Evolutionary conservation across 2,797 vertebrate species (phyloP).

Genomic region (Liasis olivaceus): DNA sequence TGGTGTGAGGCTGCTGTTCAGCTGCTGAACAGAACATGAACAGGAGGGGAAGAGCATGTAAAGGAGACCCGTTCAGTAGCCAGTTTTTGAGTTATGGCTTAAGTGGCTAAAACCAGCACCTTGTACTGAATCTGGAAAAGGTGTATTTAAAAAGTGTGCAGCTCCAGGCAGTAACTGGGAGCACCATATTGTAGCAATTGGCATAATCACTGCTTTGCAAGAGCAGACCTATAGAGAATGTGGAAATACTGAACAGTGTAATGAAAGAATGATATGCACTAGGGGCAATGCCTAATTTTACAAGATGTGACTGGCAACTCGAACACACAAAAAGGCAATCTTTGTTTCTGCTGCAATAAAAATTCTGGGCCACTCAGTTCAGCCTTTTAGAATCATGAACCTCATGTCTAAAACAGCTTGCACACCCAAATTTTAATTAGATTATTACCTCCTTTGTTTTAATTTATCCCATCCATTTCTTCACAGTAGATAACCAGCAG

Average conservation of each 20-base stretch:
- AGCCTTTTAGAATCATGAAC: neutral
- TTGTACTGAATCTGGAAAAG: neutral
- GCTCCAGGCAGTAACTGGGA: neutral
- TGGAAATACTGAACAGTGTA: neutral
- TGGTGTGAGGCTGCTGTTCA: neutral
- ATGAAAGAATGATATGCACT: neutral
- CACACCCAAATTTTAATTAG: neutral
- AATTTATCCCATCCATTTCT: neutral
- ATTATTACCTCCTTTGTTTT: neutral
- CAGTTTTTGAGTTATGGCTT: neutral
- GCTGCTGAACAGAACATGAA: neutral
- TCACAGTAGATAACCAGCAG: neutral
- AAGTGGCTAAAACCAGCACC: neutral
- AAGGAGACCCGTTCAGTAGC: neutral
- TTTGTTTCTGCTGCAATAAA: neutral
- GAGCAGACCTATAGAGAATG: neutral
- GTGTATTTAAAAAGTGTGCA: neutral
- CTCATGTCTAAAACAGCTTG: neutral
- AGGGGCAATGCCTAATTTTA: neutral
- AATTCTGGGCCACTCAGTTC: neutral
- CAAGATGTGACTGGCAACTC: neutral
- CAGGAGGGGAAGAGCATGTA: neutral
- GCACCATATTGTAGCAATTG: neutral
- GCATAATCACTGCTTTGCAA: neutral
- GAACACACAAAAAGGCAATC: neutral